These are phyloP conservation scores for Bungarus multicinctus DNA, from an alignment of 2,113 vertebrate genomes.

Conservation along the genomic window DNA sequence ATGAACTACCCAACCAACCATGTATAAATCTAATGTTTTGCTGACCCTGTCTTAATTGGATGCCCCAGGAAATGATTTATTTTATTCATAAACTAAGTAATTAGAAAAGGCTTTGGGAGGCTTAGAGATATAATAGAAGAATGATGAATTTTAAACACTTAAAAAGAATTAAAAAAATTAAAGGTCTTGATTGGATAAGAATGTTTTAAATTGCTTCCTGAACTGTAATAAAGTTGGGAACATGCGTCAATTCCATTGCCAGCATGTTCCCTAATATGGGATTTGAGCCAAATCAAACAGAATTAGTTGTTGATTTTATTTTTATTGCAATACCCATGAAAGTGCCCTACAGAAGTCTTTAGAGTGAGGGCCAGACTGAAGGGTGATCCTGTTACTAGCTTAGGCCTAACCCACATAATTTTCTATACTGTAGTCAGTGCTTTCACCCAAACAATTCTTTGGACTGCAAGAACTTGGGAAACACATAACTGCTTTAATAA, in stretches of 20 bases:
- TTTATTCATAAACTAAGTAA: neutral
- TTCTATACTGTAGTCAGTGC: neutral
- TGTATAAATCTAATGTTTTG: neutral
- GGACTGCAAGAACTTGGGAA: neutral
- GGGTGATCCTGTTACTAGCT: neutral
- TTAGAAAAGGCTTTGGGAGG: neutral
- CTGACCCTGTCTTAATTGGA: neutral
- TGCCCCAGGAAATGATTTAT: neutral
- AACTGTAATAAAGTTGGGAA: neutral
- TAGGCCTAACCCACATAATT: neutral
- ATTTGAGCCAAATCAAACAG: neutral
- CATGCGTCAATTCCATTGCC: neutral
- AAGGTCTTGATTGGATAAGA: neutral
- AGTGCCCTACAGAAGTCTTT: neutral
- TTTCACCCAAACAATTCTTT: neutral
- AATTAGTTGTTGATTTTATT: neutral
- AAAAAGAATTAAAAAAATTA: neutral
- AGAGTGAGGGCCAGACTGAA: neutral
- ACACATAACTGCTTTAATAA: neutral
- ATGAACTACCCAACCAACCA: neutral
- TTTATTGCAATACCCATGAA: neutral
- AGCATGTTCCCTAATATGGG: neutral
- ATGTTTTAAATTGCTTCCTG: neutral
- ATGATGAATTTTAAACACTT: neutral
- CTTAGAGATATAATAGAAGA: neutral